Evolutionary conservation across 2,888 invertebrate genomes (phyloP).

Genomic region (Diadegma fenestrale): DNA sequence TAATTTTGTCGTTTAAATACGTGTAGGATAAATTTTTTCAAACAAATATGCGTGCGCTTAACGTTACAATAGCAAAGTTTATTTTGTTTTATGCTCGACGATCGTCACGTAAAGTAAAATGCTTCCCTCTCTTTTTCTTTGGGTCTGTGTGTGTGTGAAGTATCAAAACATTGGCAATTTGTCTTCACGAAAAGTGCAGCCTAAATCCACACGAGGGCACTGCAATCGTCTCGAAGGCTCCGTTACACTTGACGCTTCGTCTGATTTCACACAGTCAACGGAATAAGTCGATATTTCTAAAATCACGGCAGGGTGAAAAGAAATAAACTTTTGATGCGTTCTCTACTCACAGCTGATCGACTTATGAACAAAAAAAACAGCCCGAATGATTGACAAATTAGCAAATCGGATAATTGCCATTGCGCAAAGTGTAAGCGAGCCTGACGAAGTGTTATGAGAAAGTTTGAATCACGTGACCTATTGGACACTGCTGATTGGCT

Average conservation of each 20-base stretch:
- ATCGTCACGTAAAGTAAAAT: slow-evolving; percentile 21
- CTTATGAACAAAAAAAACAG: neutral
- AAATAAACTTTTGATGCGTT: neutral
- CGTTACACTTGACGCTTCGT: neutral
- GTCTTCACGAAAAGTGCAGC: neutral
- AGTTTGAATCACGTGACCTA: slow-evolving; percentile 42
- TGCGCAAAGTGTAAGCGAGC: neutral
- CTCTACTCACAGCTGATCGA: neutral
- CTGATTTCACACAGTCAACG: neutral
- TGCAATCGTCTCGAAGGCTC: neutral
- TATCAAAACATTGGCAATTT: slow-evolving; percentile 6
- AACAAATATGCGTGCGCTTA: neutral
- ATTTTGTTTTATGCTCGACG: slow-evolving; percentile 1
- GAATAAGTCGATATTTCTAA: neutral
- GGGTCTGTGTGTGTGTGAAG: neutral
- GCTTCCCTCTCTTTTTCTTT: slow-evolving; percentile 18
- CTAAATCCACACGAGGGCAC: slow-evolving; percentile 11
- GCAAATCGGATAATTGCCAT: neutral
- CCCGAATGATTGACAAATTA: neutral
- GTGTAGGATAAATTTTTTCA: too few species aligned
- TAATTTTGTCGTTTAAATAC: too few species aligned
- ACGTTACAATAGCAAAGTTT: slow-evolving; percentile 4
- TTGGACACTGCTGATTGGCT: slow-evolving; percentile 24
- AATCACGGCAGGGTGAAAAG: neutral
- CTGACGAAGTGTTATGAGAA: slow-evolving; percentile 1